Conservation (phyloP, 2,888 invertebrate species). For the Encarsia formosa region DNA sequence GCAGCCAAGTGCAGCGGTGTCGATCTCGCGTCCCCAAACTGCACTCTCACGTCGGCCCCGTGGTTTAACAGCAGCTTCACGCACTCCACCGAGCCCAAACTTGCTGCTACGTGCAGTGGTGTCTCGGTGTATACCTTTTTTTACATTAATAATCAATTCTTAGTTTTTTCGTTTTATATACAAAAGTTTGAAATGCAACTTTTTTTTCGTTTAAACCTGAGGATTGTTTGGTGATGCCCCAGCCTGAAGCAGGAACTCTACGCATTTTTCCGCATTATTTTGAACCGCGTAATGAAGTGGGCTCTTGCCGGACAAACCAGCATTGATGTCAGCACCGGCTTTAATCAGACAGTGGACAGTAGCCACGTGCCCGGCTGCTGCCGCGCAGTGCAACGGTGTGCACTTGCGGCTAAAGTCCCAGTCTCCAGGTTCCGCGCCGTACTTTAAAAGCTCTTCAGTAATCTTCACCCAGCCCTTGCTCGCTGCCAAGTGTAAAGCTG, state of each 20-base stretch:
- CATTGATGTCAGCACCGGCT: slow-evolving; percentile 75
- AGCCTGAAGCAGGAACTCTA: slow-evolving; percentile 66
- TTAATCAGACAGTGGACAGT: slow-evolving; percentile 64
- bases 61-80: slow-evolving; percentile 69
- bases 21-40: slow-evolving; percentile 65
- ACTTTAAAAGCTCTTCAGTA: slow-evolving; percentile 64
- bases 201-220: slow-evolving; percentile 59
- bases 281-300: slow-evolving; percentile 83
- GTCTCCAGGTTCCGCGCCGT: slow-evolving; percentile 65
- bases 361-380: slow-evolving; percentile 61
- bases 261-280: slow-evolving; percentile 70
- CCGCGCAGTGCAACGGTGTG: slow-evolving; percentile 75
- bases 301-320: slow-evolving; percentile 64
- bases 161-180: slow-evolving; percentile 23
- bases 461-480: slow-evolving; percentile 71
- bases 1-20: slow-evolving; percentile 85
- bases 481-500: slow-evolving; percentile 74
- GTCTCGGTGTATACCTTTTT: slow-evolving; percentile 77
- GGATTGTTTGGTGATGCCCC: slow-evolving; percentile 81
- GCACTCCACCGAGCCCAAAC: slow-evolving; percentile 66
- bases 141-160: slow-evolving; percentile 2
- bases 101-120: slow-evolving; percentile 77
- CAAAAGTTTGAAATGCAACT: too few species aligned
- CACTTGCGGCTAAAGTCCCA: slow-evolving; percentile 70
- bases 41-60: slow-evolving; percentile 77